Evolutionary conservation across 2,888 invertebrate genomes (phyloP).

Genomic region (Ferrisia virgata): DNA sequence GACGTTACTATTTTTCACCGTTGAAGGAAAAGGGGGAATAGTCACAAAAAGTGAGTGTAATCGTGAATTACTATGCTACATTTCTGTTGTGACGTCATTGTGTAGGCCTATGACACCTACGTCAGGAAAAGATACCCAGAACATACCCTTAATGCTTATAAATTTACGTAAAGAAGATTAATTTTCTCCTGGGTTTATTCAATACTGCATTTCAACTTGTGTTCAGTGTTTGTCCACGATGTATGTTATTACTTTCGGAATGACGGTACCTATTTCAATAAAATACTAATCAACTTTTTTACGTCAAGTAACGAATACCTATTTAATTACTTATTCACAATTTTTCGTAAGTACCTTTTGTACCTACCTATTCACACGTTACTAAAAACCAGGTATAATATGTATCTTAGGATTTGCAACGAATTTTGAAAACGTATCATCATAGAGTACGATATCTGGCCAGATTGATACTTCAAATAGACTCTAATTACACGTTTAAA

Average conservation of each 20-base stretch:
- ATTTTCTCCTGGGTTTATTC: neutral
- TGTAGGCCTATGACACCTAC: too few species aligned
- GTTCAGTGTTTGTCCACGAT: neutral
- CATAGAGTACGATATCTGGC: constrained; percentile 39
- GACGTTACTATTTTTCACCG: too few species aligned
- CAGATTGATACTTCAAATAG: constrained; percentile 34
- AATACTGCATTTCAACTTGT: neutral
- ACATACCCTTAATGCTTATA: too few species aligned
- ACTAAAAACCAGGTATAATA: neutral
- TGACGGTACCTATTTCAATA: neutral
- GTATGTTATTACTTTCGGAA: neutral
- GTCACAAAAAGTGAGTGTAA: too few species aligned
- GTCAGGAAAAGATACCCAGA: too few species aligned
- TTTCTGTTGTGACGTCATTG: too few species aligned
- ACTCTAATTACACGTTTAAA: constrained; percentile 37
- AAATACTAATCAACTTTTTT: neutral
- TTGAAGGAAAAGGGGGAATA: too few species aligned
- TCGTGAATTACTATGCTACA: too few species aligned
- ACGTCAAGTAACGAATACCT: neutral
- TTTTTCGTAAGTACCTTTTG: neutral
- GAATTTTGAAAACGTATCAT: constrained; percentile 35
- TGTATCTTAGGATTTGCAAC: constrained; percentile 41
- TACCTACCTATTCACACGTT: neutral
- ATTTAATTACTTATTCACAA: neutral
- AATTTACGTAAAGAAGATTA: too few species aligned